Percentiles rank a stretch among this genome's conserved stretches.
Evolutionary conservation across 2,888 invertebrate genomes (phyloP).

Genomic region (Drosophila seclusa): DNA sequence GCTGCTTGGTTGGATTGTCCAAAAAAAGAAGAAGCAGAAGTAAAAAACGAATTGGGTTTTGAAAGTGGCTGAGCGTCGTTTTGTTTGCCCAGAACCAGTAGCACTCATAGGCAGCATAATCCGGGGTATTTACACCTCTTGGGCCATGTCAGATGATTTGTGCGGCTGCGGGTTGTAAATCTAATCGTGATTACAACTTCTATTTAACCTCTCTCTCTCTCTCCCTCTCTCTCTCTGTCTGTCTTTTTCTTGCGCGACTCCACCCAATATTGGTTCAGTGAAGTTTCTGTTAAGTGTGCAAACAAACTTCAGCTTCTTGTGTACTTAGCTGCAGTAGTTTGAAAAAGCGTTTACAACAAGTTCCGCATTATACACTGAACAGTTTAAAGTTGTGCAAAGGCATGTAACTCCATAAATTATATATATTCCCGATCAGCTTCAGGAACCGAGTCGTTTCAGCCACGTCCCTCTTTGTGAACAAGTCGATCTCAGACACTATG

Average conservation of each 20-base stretch:
- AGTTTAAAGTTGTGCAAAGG: neutral
- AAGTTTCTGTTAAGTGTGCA: conserved; percentile 1
- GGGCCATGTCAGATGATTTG: conserved; percentile 21
- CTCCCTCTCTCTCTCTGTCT: neutral
- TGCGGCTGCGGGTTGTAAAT: conserved; percentile 26
- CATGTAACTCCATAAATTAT: too few species aligned
- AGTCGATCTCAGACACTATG: rapidly evolving
- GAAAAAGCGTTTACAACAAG: neutral
- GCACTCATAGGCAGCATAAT: conserved; percentile 60
- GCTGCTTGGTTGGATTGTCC: conserved; percentile 8
- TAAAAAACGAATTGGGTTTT: conserved; percentile 19
- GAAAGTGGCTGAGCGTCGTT: conserved; percentile 24
- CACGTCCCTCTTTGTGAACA: neutral
- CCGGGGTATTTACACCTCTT: conserved; percentile 70
- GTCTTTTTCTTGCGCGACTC: neutral
- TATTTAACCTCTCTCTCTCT: conserved; percentile 4
- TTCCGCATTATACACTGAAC: neutral
- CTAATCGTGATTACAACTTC: conserved; percentile 26
- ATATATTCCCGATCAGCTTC: neutral
- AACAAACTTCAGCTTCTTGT: neutral
- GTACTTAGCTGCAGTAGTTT: neutral
- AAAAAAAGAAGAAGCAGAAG: neutral
- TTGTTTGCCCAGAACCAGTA: conserved; percentile 63
- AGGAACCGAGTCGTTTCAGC: neutral
- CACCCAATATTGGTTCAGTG: neutral